A percentile compares a stretch with the other conserved stretches of the same genome.
phyloP scores from a whole-genome alignment of 2,797 vertebrate genomes.

The Muraenolepis orangiensis region DNA sequence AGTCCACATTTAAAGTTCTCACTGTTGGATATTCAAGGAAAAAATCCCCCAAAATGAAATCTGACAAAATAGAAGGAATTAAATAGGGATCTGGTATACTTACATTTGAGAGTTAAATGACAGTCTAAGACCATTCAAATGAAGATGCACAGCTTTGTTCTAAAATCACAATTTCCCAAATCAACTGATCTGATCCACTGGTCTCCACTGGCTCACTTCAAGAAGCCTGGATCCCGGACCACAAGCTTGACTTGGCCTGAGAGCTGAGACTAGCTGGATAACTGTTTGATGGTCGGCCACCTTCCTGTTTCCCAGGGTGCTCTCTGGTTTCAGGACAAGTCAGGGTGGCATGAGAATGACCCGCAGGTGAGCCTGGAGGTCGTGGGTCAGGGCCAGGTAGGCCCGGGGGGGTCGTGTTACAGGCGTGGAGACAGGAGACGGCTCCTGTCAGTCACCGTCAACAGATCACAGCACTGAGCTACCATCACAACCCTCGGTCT shows the following conservation, averaged over 20 bases:
- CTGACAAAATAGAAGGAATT: too few species aligned
- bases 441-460: slow-evolving; percentile 70
- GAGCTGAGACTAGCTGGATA: neutral
- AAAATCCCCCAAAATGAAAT: too few species aligned
- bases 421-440: slow-evolving; percentile 61
- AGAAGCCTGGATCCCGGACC: neutral
- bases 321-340: slow-evolving; percentile 74
- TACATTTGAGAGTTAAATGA: too few species aligned
- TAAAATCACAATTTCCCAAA: neutral
- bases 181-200: neutral
- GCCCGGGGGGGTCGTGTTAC: slow-evolving; percentile 52
- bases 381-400: slow-evolving; percentile 51
- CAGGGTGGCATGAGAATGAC: slow-evolving; percentile 77
- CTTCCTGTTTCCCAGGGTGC: slow-evolving; percentile 49
- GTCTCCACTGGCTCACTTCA: neutral
- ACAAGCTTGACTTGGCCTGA: neutral
- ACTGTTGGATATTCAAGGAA: too few species aligned
- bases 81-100: too few species aligned
- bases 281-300: slow-evolving; percentile 39
- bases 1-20: too few species aligned
- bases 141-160: neutral
- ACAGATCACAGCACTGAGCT: slow-evolving; percentile 63
- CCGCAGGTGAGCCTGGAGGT: slow-evolving; percentile 62
- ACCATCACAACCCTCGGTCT: slow-evolving; percentile 52
- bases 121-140: too few species aligned